Base-by-base conservation (phyloP, 2,888 invertebrate genomes). In the Nowickia ferox region DNA sequence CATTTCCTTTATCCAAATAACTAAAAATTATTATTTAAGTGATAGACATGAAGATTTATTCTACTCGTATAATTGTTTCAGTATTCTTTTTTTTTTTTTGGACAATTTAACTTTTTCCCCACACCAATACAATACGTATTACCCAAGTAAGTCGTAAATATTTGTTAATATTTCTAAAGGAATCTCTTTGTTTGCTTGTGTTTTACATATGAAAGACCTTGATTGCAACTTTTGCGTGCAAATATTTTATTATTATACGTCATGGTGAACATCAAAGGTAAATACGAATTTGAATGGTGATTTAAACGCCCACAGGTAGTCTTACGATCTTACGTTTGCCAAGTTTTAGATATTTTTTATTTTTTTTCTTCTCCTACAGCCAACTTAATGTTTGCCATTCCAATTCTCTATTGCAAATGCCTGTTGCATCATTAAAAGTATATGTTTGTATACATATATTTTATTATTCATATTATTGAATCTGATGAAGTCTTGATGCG, bases 211-310 rank as follows among this genome's bases (percentile, higher is more conserved):
- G 11, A 76, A 30, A 84, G 80, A 77, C 80, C 80, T 84, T 84
- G 84, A 80, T 68, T 72, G 68, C 61, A 72, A 61, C 19, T 74
- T 38, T 84, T 84, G 81, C 81, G 55, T 77, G 81, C 80, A 84
- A 74, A 66, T 38, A 81, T 84, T 80, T 84, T 61, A 76, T 76
- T 65, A 4, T 30, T 30, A 0, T 30, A 72, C 57, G 42, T 71
- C 17, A 22, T 40, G 51, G 42, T 48, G 74, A 57, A 57, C 53
- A 63, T 57, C 30, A 71, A 22, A 48, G 42, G 13, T 51, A 19
- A 30, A 42, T 22, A 71, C 22, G 13, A 79, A 65, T 69, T 55
- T 19, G 38, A 38, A 40, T n/a, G 51, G 40, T 19, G 4, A 48
- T 63, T 76, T 57, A 42, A 65, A 78, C 72, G 61, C 77, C 77